phyloP scores from a whole-genome alignment of 1,140 invertebrate genomes.

The Megathymus violae region DNA sequence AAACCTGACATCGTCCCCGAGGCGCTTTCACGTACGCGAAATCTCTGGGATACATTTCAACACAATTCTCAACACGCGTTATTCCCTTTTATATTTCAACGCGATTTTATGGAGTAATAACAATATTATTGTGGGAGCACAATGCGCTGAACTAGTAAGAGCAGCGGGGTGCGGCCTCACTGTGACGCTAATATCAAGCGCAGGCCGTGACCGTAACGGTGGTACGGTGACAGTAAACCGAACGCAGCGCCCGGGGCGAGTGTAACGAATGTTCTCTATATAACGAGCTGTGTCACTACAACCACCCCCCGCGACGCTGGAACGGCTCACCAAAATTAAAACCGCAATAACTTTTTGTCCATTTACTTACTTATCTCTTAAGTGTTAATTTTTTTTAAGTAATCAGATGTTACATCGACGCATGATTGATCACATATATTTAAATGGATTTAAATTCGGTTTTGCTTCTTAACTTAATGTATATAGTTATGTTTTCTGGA shows the following conservation, averaged over 20 bases:
- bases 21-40: conserved; percentile 14
- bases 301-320: too few species aligned
- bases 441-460: too few species aligned
- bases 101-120: conserved; percentile 24
- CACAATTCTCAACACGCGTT: conserved; percentile 18
- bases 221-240: background rate
- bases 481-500: too few species aligned
- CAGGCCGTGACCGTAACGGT: background rate
- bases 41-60: conserved; percentile 18
- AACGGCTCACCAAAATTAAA: conserved; percentile 1
- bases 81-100: conserved; percentile 21
- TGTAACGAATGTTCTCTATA: conserved; percentile 1
- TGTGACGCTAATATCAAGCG: background rate
- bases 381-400: too few species aligned
- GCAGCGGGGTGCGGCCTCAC: conserved; percentile 1
- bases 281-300: background rate
- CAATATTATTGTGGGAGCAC: conserved; percentile 18
- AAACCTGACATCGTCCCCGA: conserved; percentile 13
- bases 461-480: too few species aligned
- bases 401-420: too few species aligned
- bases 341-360: background rate
- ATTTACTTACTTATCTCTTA: too few species aligned
- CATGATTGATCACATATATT: too few species aligned
- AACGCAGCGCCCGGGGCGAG: background rate
- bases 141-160: conserved; percentile 12